Base-by-base conservation (phyloP, 1,140 invertebrate species). In the Drosophila kanapiae region DNA sequence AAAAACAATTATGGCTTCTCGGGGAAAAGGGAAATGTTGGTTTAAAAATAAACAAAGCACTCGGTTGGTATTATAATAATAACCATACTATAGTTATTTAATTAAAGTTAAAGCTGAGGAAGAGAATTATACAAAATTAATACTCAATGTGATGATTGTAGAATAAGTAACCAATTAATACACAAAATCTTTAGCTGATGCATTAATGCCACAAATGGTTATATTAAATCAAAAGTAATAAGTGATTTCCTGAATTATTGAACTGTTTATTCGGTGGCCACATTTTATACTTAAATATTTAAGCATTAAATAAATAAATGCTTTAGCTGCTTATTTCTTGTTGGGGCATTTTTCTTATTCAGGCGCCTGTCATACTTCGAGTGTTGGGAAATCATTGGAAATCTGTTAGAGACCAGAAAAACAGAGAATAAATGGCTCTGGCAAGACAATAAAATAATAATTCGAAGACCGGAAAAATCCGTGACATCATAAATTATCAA, bases 401-500 rank as follows among this genome's bases (percentile, higher is more conserved):
- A 68, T 56, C 42, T 47, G 51, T 68, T 53, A 51, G 61, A 65
- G 37, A 9, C 37, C 29, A 40, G 65, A 51, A 57, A 45, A 56
- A 75, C 42, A 67, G 67, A 35, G 33, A 70, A 69, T 63, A 63
- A 64, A 60, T 71, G 61, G 57, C 35, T 47, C 43, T 49, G 42
- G 33, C n/a, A 61, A 75, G 67, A 77, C 76, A 79, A 79, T 79
- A 83, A 82, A 86, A 85, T 67, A 82, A 79, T 87, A 86, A 80
- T 64, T 67, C 68, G 61, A 67, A 67, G 64, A 75, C 61, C 76
- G 77, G 84, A 84, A 83, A 79, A 80, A 74, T 80, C 86, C 80
- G 80, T 91, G 84, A 91, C 88, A 91, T 91, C 88, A 91, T 91
- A 91, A 91, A 91, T 91, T 91, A 91, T 91, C 88, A 81, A 91